These are phyloP conservation scores for Loris lydekkerianus DNA, from an alignment of 2,797 vertebrate species.

Conservation along the genomic window DNA sequence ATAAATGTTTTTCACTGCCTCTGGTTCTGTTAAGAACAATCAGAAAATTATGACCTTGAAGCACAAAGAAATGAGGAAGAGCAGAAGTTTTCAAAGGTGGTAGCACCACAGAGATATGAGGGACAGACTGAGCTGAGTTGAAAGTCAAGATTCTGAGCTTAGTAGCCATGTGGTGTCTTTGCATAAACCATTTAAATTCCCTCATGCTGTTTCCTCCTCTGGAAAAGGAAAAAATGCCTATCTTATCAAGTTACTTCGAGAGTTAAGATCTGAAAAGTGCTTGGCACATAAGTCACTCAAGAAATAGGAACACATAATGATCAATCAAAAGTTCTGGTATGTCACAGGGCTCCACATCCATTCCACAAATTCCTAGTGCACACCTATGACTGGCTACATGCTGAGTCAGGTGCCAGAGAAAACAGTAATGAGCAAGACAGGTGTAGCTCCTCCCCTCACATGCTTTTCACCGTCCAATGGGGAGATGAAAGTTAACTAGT, in stretches of 20 bases:
- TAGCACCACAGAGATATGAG: neutral
- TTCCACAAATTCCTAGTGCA: neutral
- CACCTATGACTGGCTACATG: neutral
- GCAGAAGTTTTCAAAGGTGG: neutral
- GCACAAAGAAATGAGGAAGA: neutral
- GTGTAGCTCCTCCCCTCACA: neutral
- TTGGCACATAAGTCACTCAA: neutral
- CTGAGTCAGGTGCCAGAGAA: neutral
- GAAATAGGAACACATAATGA: neutral
- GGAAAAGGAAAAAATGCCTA: neutral
- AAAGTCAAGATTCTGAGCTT: neutral
- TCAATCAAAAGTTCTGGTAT: neutral
- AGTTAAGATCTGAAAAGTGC: conserved; percentile 13
- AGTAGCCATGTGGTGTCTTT: neutral
- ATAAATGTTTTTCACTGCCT: neutral
- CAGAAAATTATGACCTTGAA: conserved; percentile 33
- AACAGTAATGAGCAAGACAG: neutral
- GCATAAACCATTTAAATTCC: neutral
- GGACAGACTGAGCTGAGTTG: neutral
- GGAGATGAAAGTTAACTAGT: neutral
- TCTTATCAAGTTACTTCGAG: neutral
- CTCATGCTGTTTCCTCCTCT: neutral
- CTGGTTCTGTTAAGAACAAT: neutral
- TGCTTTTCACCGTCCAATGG: neutral
- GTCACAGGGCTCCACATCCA: neutral